Evolutionary conservation across 2,113 vertebrate genomes (phyloP).

Genomic region (Cottus gobio): DNA sequence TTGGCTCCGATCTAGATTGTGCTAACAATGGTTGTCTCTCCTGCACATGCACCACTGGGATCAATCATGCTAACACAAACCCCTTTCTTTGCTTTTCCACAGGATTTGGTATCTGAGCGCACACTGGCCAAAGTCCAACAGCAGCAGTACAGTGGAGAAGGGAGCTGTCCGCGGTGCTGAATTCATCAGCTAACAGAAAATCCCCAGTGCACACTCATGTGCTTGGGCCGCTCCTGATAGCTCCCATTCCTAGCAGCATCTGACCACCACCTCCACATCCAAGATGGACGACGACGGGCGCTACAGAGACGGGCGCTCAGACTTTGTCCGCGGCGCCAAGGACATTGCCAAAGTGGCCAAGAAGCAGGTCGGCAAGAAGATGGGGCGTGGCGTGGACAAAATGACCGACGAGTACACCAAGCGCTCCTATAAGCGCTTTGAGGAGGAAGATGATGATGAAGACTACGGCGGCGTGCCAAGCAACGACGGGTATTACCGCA

Average conservation of each 20-base stretch:
- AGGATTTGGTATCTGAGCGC: constrained; percentile 38
- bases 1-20: constrained; percentile 7
- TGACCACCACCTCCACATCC: constrained; percentile 41
- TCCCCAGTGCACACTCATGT: constrained; percentile 67
- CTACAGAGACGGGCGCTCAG: constrained; percentile 90
- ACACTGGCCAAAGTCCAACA: constrained; percentile 10
- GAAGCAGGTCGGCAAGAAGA: constrained; percentile 93
- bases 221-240: constrained; percentile 71
- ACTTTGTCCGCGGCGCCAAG: constrained; percentile 96
- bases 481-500: constrained; percentile 85
- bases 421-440: constrained; percentile 93
- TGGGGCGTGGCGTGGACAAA: constrained; percentile 90
- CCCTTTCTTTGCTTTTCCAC: constrained; percentile 22
- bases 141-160: constrained; percentile 36
- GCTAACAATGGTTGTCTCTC: background rate
- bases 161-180: constrained; percentile 72
- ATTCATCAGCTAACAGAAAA: constrained; percentile 44
- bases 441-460: constrained; percentile 94
- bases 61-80: constrained; percentile 29
- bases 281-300: constrained; percentile 90
- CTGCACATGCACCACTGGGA: background rate
- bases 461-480: constrained; percentile 83
- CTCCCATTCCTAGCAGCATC: constrained; percentile 49
- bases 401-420: constrained; percentile 94
- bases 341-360: constrained; percentile 98